Evolutionary conservation across 2,888 invertebrate genomes (phyloP), one percentile per base, ranked within the genome.

Genomic region (Latrodectus hesperus): DNA sequence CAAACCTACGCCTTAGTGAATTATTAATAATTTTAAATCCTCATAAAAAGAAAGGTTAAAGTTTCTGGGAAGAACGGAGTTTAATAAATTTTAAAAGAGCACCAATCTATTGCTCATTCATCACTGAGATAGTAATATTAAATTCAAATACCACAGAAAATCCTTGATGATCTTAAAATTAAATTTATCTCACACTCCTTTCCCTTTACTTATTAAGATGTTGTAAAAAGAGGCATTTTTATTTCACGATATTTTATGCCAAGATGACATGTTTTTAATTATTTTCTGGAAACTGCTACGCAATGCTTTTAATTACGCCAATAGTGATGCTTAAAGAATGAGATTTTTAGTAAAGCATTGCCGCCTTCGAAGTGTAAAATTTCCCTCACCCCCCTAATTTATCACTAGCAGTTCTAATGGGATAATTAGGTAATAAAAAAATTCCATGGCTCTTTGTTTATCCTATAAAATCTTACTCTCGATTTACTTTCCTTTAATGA

Each of bases 401-500:
- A 81, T 67, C 81, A 81, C 73, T 80, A 52, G 22, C 22, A 16
- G 73, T 73, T 81, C 73, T 81, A 81, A 81, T 81, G 80, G 80
- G 73, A 73, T 81, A 81, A 81, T 81, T 81, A 81, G 81, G 65
- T 72, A 81, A 52, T 73, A 38, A 51, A 81, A 81, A 81, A 81
- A 73, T 81, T 81, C 60, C 65, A 51, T 52, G 51, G 65, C 52
- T 51, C 73, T 73, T 81, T 53, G 49, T 52, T 72, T 65, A 81
- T 26, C 73, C 81, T 73, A 81, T 81, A 81, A 81, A 81, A 81
- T 81, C 81, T 81, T 81, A 55, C 73, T 17, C 73, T 65, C 73
- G 73, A 81, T 81, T 80, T 81, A 26, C 81, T 73, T 73, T 73
- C 67, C 81, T 81, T 81, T 81, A 81, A 81, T 81, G 81, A 67